These are phyloP conservation scores for Cassiopea xamachana DNA, from an alignment of 30 jellyfish, hydroid and myxozoan genomes.

Conservation along the genomic window DNA sequence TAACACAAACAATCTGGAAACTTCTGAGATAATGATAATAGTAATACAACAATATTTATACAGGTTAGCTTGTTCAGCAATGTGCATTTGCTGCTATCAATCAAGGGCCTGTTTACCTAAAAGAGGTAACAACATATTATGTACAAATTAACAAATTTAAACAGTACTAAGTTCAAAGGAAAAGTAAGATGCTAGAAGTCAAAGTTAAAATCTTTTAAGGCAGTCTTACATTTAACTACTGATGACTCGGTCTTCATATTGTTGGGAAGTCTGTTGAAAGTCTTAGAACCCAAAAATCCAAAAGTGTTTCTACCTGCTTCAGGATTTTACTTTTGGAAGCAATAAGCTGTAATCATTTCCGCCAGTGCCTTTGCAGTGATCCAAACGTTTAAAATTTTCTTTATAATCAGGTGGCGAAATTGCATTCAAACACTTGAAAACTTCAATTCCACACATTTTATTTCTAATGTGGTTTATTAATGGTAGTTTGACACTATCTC, in stretches of 20 bases:
- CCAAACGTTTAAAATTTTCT: conserved; percentile 7
- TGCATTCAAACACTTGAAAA: conserved; percentile 25
- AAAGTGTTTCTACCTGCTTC: conserved; percentile 13
- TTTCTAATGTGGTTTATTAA: conserved; percentile 44
- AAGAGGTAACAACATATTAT: no score
- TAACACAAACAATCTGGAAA: no score
- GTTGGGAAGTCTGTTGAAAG: not conserved
- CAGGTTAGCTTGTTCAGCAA: no score
- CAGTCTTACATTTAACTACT: not conserved
- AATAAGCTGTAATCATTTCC: conserved; percentile 11
- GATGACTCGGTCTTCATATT: not conserved
- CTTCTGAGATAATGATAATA: no score
- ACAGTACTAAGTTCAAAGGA: not conserved
- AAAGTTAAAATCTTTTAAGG: not conserved
- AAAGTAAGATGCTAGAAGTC: not conserved
- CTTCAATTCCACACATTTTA: conserved; percentile 41
- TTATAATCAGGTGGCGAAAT: conserved; percentile 13
- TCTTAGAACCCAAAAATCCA: not conserved
- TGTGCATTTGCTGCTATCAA: no score
- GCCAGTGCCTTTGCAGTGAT: conserved; percentile 16
- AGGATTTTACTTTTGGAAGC: conserved; percentile 26
- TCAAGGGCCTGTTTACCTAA: no score
- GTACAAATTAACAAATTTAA: not conserved
- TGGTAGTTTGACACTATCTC: conserved; percentile 30
- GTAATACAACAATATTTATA: no score